Evolutionary conservation across 2,888 invertebrate species (phyloP), one percentile per base, ranked within the genome.

Genomic region (Mesochorus sp.): DNA sequence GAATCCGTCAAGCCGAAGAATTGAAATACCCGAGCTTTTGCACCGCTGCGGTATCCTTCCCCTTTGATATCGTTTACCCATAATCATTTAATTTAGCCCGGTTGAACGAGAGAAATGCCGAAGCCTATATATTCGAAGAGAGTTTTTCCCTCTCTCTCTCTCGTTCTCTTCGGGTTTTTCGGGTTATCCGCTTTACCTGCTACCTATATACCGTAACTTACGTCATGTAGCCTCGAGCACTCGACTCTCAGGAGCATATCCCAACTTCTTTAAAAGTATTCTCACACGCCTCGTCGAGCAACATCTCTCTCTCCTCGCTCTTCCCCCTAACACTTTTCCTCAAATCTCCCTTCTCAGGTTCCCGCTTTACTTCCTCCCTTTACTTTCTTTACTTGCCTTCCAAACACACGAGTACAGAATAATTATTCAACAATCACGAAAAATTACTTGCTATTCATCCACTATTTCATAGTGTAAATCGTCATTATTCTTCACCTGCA

Each of bases 11-110:
- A 87, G 91, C 91, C 90, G 91, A 91, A 91, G 89, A 91, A 91
- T 91, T 91, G 91, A 90, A 90, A 91, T 89, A 88, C 89, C 87
- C 85, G 70, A 53, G 67, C 12, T 62, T 74, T 76, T 57, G 71
- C 73, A 75, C 57, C 77, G 14, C 21, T 49, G 47, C 37, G 12
- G 10, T 77, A 64, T 78, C 59, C 76, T 61, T 85, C 85, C 86
- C 85, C 90, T 91, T 91, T 91, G 90, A 91, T 90, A 91, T 90
- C 90, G 90, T 91, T 91, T 90, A 90, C 87, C 91, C 90, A 90
- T 91, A 90, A 90, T 91, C 91, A 91, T 91, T 91, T 90, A 90
- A 90, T 91, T 90, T 91, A 85, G 73, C 85, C 68, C 85, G 82
- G 85, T 57, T 37, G 67, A 64, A 59, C 19, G 61, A 64, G 34